Conservation (phyloP, 2,113 vertebrate genomes). For the Eleginops maclovinus region DNA sequence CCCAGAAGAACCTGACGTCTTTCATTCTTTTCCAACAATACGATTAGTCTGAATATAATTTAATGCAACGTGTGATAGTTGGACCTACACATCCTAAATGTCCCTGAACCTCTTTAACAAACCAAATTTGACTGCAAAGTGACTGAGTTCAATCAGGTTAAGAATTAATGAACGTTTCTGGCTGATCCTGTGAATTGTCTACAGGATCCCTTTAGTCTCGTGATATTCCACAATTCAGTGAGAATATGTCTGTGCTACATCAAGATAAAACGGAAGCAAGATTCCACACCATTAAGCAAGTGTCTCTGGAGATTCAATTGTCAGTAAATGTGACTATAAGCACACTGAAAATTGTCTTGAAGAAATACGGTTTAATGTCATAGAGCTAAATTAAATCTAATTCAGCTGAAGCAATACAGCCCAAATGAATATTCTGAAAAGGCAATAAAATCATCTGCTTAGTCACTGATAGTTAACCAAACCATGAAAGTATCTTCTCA, state of each 20-base stretch:
- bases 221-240: conserved; percentile 28
- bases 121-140: conserved; percentile 29
- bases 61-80: conserved; percentile 11
- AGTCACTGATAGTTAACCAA: conserved; percentile 33
- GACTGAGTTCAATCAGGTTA: conserved; percentile 22
- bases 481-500: neutral
- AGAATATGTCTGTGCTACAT: conserved; percentile 23
- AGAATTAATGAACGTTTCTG: conserved; percentile 26
- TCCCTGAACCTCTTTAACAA: conserved; percentile 14
- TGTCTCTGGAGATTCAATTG: conserved; percentile 31
- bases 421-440: conserved; percentile 21
- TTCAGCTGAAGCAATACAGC: conserved; percentile 17
- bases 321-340: conserved; percentile 27
- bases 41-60: conserved; percentile 38
- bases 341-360: conserved; percentile 11
- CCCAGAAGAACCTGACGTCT: conserved; percentile 19
- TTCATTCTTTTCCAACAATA: conserved; percentile 27
- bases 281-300: conserved; percentile 38
- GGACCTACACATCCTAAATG: conserved; percentile 12
- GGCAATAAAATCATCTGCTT: neutral
- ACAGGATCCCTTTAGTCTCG: conserved; percentile 19
- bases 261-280: conserved; percentile 16
- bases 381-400: conserved; percentile 27
- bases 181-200: conserved; percentile 20
- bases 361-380: conserved; percentile 20